These are phyloP conservation scores for human DNA, from an alignment of 2,113 vertebrate genomes.

Conservation along the genomic window DNA sequence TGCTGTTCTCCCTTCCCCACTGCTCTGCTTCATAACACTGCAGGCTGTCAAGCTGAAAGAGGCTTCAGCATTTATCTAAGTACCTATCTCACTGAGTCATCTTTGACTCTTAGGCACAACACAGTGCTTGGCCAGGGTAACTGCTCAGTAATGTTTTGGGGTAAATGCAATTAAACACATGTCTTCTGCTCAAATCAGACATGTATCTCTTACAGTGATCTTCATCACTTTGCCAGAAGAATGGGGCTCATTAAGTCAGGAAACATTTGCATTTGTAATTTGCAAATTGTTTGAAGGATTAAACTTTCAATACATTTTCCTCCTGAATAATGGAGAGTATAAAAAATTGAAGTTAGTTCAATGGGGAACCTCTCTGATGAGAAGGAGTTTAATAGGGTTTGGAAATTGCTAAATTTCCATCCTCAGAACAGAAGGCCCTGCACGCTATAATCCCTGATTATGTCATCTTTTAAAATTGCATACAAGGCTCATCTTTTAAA, in stretches of 20 bases:
- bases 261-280: conserved; percentile 62
- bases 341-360: conserved; percentile 49
- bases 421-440: not conserved
- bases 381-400: conserved; percentile 53
- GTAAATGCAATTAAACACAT: not conserved
- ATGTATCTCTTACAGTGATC: not conserved
- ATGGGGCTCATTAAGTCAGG: conserved; percentile 15
- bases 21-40: not conserved
- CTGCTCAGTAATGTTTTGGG: not conserved
- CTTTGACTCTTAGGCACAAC: conserved; percentile 7
- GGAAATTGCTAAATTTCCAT: conserved; percentile 19
- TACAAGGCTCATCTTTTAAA: conserved; percentile 6
- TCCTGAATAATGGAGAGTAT: conserved; percentile 40
- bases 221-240: conserved; percentile 44
- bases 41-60: not conserved
- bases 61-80: not conserved
- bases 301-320: conserved; percentile 68
- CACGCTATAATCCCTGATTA: not conserved
- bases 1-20: not conserved
- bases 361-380: conserved; percentile 27
- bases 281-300: conserved; percentile 65
- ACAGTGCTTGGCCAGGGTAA: not conserved
- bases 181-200: conserved; percentile 21
- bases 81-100: not conserved
- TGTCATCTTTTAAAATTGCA: conserved; percentile 5